Evolutionary conservation across 2,113 vertebrate genomes (phyloP), one percentile per base, ranked within the genome.

Genomic region (Pogonocichla stellata): DNA sequence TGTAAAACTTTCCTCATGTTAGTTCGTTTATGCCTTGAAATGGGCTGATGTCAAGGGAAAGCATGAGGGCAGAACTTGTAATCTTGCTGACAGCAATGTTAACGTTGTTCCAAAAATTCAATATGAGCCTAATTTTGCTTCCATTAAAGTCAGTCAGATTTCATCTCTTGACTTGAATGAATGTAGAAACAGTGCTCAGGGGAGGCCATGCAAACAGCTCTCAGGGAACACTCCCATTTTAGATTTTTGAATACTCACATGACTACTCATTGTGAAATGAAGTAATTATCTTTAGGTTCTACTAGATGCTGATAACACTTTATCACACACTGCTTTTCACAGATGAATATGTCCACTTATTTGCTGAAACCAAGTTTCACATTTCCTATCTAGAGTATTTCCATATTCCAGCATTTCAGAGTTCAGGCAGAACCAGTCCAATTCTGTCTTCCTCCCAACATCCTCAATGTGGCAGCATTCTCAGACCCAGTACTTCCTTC

Each of bases 1-100:
- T 93, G 62, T 67, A 96, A 94, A 96, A 47, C 80, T 80, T 88
- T 90, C 53, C 56, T 92, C 40, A 64, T 71, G 9, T 69, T 75
- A 60, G 77, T 78, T 94, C 80, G 82, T 93, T 96, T 95, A 93
- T 91, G 95, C 89, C 69, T 95, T 84, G 54, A 95, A 95, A 96
- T 5, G 14, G 38, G 78, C 86, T 97, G 80, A 90, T 86, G 88
- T 84, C 72, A 50, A 24, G 70, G 58, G 70, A 90, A 91, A 92
- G 72, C 61, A 93, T 48, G 51, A 96, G 79, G 70, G 47, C 51
- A 91, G 57, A 91, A 89, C 61, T 92, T 88, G 89, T 82, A 60
- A 88, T 88, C 75, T 92, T 91, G 56, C 69, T 96, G 95, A 94
- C 86, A 86, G 90, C 60, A 86, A 40, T 31, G 45, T n/a, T 88